These are phyloP conservation scores for Caenorhabditis uteleia DNA, from an alignment of 2,888 invertebrate species.

Conservation along the genomic window DNA sequence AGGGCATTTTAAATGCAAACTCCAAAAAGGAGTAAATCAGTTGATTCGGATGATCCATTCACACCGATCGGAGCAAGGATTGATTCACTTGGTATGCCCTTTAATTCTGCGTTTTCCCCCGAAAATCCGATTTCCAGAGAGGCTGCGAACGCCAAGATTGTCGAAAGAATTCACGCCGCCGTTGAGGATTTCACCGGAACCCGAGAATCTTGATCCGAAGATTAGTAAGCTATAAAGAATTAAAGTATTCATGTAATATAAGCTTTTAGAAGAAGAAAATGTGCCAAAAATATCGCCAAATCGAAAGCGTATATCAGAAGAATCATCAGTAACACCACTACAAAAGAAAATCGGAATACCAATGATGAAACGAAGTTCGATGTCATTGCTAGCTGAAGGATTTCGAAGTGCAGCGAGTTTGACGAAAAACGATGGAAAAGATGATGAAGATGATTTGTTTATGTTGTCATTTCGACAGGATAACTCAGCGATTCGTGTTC, in stretches of 20 bases:
- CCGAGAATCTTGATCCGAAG: not conserved
- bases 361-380: slow-evolving; percentile 21
- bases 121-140: slow-evolving; percentile 10
- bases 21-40: slow-evolving; percentile 16
- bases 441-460: slow-evolving; percentile 17
- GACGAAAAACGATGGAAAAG: slow-evolving; percentile 8
- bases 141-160: slow-evolving; percentile 16
- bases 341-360: slow-evolving; percentile 20
- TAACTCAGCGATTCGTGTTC: not conserved
- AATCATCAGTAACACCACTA: slow-evolving; percentile 21
- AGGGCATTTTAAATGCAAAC: slow-evolving; percentile 15
- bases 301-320: slow-evolving; percentile 17
- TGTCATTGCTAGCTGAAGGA: slow-evolving; percentile 21
- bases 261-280: slow-evolving; percentile 5
- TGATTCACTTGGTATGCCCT: slow-evolving; percentile 12
- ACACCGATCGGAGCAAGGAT: slow-evolving; percentile 14
- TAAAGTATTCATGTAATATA: no score
- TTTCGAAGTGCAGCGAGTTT: slow-evolving; percentile 29
- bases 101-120: not conserved
- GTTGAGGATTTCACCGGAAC: not conserved
- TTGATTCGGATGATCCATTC: slow-evolving; percentile 29
- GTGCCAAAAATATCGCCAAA: slow-evolving; percentile 2
- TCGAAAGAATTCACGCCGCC: slow-evolving; percentile 23
- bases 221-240: not conserved
- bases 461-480: slow-evolving; percentile 16